These are phyloP conservation scores for Aleiodes sp. DNA, from an alignment of 1,140 invertebrate species.

Conservation along the genomic window DNA sequence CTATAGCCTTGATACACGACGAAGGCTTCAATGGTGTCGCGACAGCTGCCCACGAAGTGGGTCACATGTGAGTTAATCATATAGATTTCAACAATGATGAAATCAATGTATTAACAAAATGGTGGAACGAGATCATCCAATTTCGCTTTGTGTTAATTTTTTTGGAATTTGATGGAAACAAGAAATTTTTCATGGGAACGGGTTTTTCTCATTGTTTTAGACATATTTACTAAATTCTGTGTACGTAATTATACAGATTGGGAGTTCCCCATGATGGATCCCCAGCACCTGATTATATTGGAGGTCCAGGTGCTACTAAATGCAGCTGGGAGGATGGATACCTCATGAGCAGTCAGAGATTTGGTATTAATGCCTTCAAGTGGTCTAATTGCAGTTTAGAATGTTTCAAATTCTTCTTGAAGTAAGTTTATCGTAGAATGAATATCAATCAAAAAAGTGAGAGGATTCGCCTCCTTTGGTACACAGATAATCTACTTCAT, in stretches of 20 bases:
- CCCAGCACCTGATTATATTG: slow-evolving; percentile 24
- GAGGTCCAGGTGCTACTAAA: slow-evolving; percentile 31
- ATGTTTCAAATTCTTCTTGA: slow-evolving; percentile 32
- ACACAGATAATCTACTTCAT: background rate
- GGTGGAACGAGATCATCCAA: no score
- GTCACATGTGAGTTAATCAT: slow-evolving; percentile 28
- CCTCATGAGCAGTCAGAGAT: slow-evolving; percentile 35
- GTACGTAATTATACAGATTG: slow-evolving; percentile 30
- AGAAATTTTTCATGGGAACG: no score
- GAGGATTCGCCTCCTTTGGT: no score
- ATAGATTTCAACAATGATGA: background rate
- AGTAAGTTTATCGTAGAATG: slow-evolving; percentile 17
- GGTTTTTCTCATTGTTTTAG: no score
- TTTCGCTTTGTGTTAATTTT: no score
- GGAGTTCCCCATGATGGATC: slow-evolving; percentile 38
- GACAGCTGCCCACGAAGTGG: slow-evolving; percentile 35
- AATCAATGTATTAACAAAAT: background rate
- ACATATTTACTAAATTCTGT: no score
- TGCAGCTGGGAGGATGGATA: slow-evolving; percentile 38
- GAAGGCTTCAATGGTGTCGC: slow-evolving; percentile 34
- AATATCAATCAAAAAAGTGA: background rate
- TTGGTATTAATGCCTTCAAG: slow-evolving; percentile 22
- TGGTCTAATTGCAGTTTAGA: slow-evolving; percentile 34
- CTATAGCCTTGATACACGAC: slow-evolving; percentile 27
- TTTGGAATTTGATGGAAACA: no score